Base-by-base conservation (phyloP, 2,113 vertebrate genomes). In the Notarius quadriscutis region DNA sequence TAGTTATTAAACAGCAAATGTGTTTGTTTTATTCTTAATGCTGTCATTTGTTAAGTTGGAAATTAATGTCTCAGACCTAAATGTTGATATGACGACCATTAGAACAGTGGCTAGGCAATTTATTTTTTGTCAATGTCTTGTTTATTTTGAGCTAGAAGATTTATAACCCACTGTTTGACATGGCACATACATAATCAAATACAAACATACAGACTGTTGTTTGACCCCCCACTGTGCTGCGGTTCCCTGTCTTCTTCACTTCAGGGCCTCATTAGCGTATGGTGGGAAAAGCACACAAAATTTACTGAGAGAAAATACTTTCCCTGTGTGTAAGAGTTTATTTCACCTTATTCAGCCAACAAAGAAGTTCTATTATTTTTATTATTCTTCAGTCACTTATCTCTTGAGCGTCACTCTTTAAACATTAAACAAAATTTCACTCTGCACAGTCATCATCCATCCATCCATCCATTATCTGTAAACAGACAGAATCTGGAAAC, bases 371-470 rank as follows among this genome's bases (percentile, higher is more conserved):
- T 80, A 69, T 82, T 82, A 65, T 53, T 7, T 69, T 78, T 51
- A 84, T 67, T 71, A 71, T 25, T 53, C 53, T 55, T 65, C n/a
- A 22, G 14, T 89, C 62, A 82, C 75, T 86, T 25, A 75, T 87
- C 67, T 62, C 55, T 77, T 78, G 57, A 51, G 74, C 62, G 75
- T 80, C 63, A 62, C 53, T 74, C 48, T 62, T 55, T 71, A 51
- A 80, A 72, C 57, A 81, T 65, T 51, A 86, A 78, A 80, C 60
- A 67, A 69, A 7, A 14, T 62, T 84, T 81, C 20, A 79, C 72
- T 84, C 72, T 84, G 41, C 25, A 63, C 12, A 65, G 74, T 77
- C 79, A 78, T 87, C 20, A 41, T 41, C 41, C 41, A 41, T 41
- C 41, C 41, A 41, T 41, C 41, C 41, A 41, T 41, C 41, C 34